Evolutionary conservation across 2,113 vertebrate species (phyloP), one percentile per base, ranked within the genome.

Genomic region (Loxodonta africana): DNA sequence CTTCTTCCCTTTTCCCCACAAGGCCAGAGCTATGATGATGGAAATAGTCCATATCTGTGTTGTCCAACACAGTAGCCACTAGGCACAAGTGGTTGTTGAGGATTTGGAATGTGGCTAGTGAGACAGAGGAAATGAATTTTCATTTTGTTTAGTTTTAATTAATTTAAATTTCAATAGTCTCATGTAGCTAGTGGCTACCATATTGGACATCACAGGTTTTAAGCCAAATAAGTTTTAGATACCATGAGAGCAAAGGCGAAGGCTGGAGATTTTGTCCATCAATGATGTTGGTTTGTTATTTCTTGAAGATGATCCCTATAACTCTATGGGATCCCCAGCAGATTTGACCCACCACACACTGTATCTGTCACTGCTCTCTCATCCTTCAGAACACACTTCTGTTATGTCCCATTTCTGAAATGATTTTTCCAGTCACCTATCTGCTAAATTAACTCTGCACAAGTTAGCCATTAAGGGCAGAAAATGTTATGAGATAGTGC

Each of bases 121-220:
- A 48, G 81, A 77, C 48, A 78, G 44, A 46, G 21, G 28, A 83
- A 83, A 33, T 63, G 4, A 28, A 48, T 48, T 60, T 83, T 82
- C 37, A 23, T 86, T 73, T 65, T 65, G 33, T 76, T 96, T 44
- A 1, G 21, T 89, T 93, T 92, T 62, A 44, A 51, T 18, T 65
- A 4, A 57, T 65, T 95, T 76, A 78, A 83, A 93, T 41, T 67
- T 76, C 53, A 84, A 80, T 78, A 81, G 33, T 7, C 30, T 76
- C 20, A 81, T 0, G 5, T 76, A 8, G 20, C 11, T 44, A 48
- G 23, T 2, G 46, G 6, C 80, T 69, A 57, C 44, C 41, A 12
- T 14, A 67, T 0, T 26, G 76, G 26, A 57, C 2, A 46, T 37
- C 25, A 37, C 6, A 37, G 23, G 26, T 90, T 96, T 90, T 88